These are phyloP conservation scores for Gymnogyps californianus DNA, from an alignment of 2,113 vertebrate species.

Conservation along the genomic window DNA sequence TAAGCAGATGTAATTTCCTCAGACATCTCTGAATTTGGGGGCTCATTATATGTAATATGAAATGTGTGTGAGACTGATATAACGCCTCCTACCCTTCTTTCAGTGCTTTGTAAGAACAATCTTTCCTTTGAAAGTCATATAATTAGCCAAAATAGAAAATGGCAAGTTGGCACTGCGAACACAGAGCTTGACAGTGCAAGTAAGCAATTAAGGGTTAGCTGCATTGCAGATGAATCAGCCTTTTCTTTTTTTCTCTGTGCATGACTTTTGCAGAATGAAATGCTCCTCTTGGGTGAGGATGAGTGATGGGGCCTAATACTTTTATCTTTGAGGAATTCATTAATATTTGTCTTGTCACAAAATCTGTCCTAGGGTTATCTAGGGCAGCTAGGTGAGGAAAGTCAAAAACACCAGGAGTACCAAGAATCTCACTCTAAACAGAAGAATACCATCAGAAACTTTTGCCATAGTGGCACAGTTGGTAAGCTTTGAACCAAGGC, in stretches of 20 bases:
- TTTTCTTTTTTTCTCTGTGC: neutral
- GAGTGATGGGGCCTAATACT: neutral
- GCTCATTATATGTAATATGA: neutral
- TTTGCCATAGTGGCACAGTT: neutral
- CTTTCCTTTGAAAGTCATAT: neutral
- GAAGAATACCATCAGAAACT: neutral
- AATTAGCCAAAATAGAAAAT: neutral
- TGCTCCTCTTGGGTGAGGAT: neutral
- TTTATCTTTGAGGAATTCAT: neutral
- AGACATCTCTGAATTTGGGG: neutral
- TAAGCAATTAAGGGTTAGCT: constrained; percentile 6
- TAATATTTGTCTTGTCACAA: neutral
- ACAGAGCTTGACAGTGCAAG: neutral
- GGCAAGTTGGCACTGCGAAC: neutral
- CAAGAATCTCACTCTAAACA: neutral
- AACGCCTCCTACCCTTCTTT: neutral
- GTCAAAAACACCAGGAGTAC: neutral
- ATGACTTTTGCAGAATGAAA: neutral
- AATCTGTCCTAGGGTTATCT: neutral
- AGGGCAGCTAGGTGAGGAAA: neutral
- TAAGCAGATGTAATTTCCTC: neutral
- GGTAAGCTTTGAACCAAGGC: neutral
- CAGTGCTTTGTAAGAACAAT: neutral
- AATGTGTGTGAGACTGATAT: neutral
- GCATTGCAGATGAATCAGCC: constrained; percentile 11